Evolutionary conservation across 2,888 invertebrate species (phyloP).

Genomic region (Folsomia manolachei): DNA sequence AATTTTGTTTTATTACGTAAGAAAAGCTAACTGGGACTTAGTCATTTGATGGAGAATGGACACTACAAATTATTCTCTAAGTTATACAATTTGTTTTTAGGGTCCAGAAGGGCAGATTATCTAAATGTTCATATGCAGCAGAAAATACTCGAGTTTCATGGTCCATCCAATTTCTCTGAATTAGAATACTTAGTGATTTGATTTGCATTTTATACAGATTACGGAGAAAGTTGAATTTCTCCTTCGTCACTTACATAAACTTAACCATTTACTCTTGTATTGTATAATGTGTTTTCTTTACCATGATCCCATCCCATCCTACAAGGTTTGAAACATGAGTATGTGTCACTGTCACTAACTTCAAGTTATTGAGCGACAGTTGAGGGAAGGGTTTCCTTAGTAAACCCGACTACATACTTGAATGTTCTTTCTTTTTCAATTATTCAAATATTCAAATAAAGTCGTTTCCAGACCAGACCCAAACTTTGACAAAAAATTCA

Average conservation of each 20-base stretch:
- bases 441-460: not conserved
- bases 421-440: not conserved
- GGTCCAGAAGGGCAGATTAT: too few species aligned
- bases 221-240: not conserved
- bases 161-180: not conserved
- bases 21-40: too few species aligned
- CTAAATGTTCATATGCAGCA: too few species aligned
- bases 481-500: not conserved
- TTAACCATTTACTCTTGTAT: too few species aligned
- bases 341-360: not conserved
- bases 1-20: too few species aligned
- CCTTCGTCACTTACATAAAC: too few species aligned
- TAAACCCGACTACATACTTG: not conserved
- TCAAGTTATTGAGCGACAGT: not conserved
- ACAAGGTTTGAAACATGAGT: too few species aligned
- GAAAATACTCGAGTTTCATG: not conserved
- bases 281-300: too few species aligned
- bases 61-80: too few species aligned
- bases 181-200: not conserved
- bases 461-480: not conserved
- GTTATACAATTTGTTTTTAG: too few species aligned
- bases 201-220: not conserved
- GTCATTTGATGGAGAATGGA: too few species aligned
- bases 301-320: not conserved
- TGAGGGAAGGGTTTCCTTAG: not conserved